phyloP scores from a whole-genome alignment of 64 coral and sea anemone species.

The Porites australiensis region DNA sequence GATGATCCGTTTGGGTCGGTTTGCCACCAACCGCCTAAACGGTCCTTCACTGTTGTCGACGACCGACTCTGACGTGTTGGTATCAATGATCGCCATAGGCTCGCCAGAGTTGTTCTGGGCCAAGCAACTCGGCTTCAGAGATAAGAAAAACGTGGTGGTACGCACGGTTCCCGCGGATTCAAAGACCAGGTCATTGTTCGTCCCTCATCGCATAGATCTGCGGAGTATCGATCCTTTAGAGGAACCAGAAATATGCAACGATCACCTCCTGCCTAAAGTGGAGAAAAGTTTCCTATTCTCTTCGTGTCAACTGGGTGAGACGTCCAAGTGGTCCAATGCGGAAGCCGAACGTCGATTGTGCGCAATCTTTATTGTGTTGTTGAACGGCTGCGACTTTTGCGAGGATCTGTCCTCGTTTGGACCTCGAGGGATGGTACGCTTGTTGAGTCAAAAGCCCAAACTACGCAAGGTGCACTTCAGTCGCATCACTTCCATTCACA shows the following conservation, averaged over 20 bases:
- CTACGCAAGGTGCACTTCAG: neutral
- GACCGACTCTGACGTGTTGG: neutral
- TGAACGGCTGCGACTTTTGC: neutral
- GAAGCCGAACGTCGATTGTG: neutral
- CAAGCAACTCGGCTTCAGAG: neutral
- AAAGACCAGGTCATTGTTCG: neutral
- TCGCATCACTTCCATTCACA: neutral
- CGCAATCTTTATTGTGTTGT: neutral
- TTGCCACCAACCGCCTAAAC: neutral
- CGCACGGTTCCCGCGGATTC: neutral
- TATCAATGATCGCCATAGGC: neutral
- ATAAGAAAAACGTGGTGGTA: neutral
- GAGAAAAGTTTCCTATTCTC: neutral
- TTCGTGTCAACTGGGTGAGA: neutral
- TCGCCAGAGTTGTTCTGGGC: neutral
- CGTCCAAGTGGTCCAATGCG: neutral
- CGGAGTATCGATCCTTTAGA: neutral
- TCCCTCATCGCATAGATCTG: neutral
- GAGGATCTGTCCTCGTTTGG: neutral
- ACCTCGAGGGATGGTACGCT: neutral
- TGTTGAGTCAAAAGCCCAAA: neutral
- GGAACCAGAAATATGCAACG: neutral
- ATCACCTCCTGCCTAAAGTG: neutral
- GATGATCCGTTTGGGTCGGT: neutral
- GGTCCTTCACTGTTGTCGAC: neutral